Base-by-base conservation (phyloP, 2,888 invertebrate genomes). In the Sacculina carcini region DNA sequence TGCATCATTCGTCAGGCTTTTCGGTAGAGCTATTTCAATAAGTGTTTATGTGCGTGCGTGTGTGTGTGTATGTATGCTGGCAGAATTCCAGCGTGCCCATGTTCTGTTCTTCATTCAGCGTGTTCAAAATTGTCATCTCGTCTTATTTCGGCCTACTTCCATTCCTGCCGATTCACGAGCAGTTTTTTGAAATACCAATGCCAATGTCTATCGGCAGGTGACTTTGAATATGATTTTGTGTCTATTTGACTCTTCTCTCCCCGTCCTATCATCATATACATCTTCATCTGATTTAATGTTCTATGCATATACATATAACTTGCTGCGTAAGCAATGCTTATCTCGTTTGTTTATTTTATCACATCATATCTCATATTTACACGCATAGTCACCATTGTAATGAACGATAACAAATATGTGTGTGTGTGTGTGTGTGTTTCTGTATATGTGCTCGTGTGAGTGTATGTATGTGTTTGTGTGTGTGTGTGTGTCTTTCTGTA, bases 131-230 rank as follows among this genome's bases (percentile, higher is more conserved):
- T 38, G 58, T 73, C 38, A 48, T 74, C 50, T 63, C 71, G 24
- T 71, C 71, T 61, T 74, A 75, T 60, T 69, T 73, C 51, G 77
- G 77, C 47, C 65, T 77, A 44, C 65, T 77, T 56, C 76, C 76
- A 51, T 77, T 76, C 63, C 62, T 76, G 52, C 72, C 74, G 52
- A 59, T 77, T 29, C 71, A 69, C 59, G 76, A 77, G 63, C 70
- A 73, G 3, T 73, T 72, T 59, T 66, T 75, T 53, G 76, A 77
- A 64, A 69, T 77, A 54, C 70, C 73, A 58, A 67, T 76, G 63
- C 75, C 75, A 38, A 67, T 69, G 28, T 53, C 51, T 36, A 26
- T 48, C 52, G 38, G 52, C 14, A 55, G 42, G 53, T 54, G 9
- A 48, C 48, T 52, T 26, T 24, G 40, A 5, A 12, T 48, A 28